Conservation (phyloP, 2,113 vertebrate species). For the Seriola rivoliana region DNA sequence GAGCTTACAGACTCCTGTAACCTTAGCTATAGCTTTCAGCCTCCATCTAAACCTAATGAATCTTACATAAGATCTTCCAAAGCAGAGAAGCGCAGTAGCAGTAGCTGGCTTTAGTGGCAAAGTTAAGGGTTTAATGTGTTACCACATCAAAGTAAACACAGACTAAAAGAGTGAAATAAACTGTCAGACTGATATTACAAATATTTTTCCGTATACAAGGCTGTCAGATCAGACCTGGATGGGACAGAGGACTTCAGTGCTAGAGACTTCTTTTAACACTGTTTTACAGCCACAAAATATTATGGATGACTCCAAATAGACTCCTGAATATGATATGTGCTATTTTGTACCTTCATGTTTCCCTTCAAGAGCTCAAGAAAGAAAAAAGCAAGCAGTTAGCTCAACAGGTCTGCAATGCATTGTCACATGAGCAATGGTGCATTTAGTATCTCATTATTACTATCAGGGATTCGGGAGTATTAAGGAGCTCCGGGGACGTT, state of each 20-base stretch:
- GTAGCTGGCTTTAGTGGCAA: neutral
- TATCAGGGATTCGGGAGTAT: conserved; percentile 37
- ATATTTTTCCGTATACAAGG: neutral
- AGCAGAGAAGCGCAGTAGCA: neutral
- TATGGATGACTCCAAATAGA: neutral
- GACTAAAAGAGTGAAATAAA: neutral
- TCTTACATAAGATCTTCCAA: conserved; percentile 49
- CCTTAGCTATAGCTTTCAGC: conserved; percentile 51
- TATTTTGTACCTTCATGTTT: neutral
- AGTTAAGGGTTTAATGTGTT: neutral
- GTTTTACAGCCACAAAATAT: neutral
- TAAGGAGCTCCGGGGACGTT: conserved; percentile 40
- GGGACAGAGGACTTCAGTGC: neutral
- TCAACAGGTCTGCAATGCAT: conserved; percentile 67
- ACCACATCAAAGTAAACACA: neutral
- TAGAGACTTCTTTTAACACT: neutral
- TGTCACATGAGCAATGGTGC: conserved; percentile 38
- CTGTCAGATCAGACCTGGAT: neutral
- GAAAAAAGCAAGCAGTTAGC: neutral
- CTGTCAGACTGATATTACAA: neutral
- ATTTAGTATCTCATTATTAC: conserved; percentile 51
- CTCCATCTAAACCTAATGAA: conserved; percentile 36
- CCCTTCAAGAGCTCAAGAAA: neutral
- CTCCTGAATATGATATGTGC: neutral
- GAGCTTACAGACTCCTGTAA: conserved; percentile 57